Evolutionary conservation across 1,140 invertebrate genomes (phyloP).

Genomic region (Lasioglossum baleicum): DNA sequence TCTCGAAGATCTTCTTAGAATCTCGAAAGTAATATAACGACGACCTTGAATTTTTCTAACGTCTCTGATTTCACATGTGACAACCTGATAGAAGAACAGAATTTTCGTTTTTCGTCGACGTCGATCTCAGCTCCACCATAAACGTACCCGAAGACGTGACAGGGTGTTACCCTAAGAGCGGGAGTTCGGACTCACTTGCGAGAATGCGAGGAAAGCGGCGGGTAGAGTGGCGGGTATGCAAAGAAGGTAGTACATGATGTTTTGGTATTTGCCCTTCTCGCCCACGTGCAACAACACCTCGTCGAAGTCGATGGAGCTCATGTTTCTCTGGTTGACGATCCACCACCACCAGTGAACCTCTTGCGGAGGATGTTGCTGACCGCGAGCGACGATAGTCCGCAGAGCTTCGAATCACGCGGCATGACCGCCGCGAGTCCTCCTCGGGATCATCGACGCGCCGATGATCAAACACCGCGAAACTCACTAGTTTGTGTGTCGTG

Average conservation of each 20-base stretch:
- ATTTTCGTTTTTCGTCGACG: too few relatives aligned
- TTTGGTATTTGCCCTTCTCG: constrained; percentile 85
- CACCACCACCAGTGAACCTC: constrained; percentile 36
- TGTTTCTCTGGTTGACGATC: constrained; percentile 66
- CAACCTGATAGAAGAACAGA: too few relatives aligned
- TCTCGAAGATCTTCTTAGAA: too few relatives aligned
- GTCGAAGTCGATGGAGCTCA: constrained; percentile 84
- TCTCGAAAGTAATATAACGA: too few relatives aligned
- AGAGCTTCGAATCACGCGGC: constrained; percentile 59
- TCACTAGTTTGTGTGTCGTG: too few relatives aligned
- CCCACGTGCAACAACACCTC: constrained; percentile 84
- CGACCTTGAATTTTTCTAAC: too few relatives aligned
- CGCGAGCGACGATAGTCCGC: constrained; percentile 40
- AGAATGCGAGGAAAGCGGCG: constrained; percentile 85
- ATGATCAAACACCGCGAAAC: not conserved
- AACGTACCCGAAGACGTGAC: too few relatives aligned
- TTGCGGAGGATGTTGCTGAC: constrained; percentile 29
- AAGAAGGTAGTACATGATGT: constrained; percentile 84
- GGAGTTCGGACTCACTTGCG: constrained; percentile 78
- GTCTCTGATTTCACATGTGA: too few relatives aligned
- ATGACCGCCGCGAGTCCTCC: constrained; percentile 58
- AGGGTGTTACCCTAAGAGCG: too few relatives aligned
- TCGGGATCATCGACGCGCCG: constrained; percentile 32
- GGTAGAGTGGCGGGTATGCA: constrained; percentile 85
- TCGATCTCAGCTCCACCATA: too few relatives aligned